These are phyloP conservation scores for Augiades crinisus DNA, from an alignment of 2,888 invertebrate genomes.

Conservation along the genomic window DNA sequence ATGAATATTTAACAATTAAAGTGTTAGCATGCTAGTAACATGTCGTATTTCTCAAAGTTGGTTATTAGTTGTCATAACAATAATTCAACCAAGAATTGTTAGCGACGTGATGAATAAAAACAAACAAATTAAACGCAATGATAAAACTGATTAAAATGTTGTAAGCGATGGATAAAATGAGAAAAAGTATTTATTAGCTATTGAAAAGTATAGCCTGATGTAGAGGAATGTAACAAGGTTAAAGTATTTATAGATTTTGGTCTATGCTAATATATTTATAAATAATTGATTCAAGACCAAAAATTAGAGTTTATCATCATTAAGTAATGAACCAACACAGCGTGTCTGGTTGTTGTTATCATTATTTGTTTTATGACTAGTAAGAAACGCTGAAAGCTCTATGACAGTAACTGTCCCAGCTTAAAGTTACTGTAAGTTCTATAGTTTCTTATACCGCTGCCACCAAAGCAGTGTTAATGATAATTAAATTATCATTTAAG, in stretches of 20 bases:
- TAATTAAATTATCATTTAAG: constrained; percentile 2
- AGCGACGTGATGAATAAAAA: not conserved
- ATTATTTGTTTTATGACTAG: too few species aligned
- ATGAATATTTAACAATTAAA: constrained; percentile 12
- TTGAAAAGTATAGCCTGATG: too few species aligned
- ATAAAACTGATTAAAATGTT: not conserved
- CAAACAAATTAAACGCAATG: not conserved
- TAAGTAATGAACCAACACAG: too few species aligned
- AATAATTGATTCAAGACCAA: too few species aligned
- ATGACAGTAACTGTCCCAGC: not conserved
- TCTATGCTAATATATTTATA: too few species aligned
- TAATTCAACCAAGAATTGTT: not conserved
- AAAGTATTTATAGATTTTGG: too few species aligned
- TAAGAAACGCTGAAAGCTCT: not conserved
- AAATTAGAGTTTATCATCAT: too few species aligned
- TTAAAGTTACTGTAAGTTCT: not conserved
- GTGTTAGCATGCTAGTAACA: constrained; percentile 13
- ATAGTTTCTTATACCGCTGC: not conserved
- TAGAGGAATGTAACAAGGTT: too few species aligned
- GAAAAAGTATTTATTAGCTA: not conserved
- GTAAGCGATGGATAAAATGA: not conserved
- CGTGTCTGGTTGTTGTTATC: too few species aligned
- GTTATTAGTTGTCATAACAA: constrained; percentile 12
- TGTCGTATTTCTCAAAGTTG: constrained; percentile 30
- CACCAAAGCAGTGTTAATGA: constrained; percentile 14